Evolutionary conservation across 2,113 vertebrate genomes (phyloP).

Genomic region (Sinocyclocheilus rhinocerous): DNA sequence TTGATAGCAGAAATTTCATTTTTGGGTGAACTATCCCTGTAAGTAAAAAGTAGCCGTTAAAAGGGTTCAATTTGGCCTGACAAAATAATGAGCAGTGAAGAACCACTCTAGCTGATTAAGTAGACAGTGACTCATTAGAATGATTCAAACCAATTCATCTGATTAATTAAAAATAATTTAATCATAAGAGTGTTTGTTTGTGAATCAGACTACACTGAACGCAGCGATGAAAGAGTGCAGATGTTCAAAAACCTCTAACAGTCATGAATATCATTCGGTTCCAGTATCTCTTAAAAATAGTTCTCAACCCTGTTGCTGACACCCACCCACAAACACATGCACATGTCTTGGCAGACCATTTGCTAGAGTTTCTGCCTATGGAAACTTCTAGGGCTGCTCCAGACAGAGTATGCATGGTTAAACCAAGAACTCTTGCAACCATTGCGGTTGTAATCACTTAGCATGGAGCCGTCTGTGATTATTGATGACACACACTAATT

Average conservation of each 20-base stretch:
- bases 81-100: no score
- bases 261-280: constrained; percentile 9
- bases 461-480: constrained; percentile 40
- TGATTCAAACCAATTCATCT: no score
- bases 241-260: not conserved
- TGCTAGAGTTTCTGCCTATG: constrained; percentile 34
- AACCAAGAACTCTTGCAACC: constrained; percentile 14
- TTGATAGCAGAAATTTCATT: not conserved
- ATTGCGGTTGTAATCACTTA: constrained; percentile 34
- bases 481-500: constrained; percentile 49
- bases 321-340: constrained; percentile 24
- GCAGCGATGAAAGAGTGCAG: not conserved
- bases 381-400: constrained; percentile 39
- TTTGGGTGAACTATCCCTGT: not conserved
- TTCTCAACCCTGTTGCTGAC: constrained; percentile 31
- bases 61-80: no score
- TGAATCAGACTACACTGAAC: not conserved
- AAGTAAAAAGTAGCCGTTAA: not conserved
- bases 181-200: not conserved
- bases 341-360: not conserved
- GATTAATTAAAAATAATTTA: no score
- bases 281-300: constrained; percentile 11
- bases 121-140: no score
- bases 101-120: no score
- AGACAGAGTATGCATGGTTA: constrained; percentile 34